Evolutionary conservation across 2,797 vertebrate genomes (phyloP), one percentile per base, ranked within the genome.

Genomic region (Cuculus canorus): DNA sequence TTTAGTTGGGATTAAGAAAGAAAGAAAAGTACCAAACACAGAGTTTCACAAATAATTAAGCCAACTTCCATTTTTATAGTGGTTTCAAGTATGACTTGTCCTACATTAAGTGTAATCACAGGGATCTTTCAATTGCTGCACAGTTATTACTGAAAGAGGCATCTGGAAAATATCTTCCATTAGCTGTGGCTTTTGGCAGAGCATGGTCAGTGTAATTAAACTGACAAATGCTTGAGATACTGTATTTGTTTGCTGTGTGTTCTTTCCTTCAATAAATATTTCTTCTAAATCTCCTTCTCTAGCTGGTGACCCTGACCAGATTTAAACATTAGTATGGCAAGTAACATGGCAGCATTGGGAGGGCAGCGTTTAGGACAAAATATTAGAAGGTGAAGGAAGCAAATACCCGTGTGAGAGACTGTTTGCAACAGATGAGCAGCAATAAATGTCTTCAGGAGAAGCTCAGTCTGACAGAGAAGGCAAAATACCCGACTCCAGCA

Each of bases 141-240:
- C 16, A 48, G 25, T 88, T 94, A 84, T 85, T 95, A 17, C 72
- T 53, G 82, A 35, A 72, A 63, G 80, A 86, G 73, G 37, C 80
- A 61, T 93, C 95, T 97, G 96, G 94, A 79, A 92, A 90, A 84
- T 41, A 30, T 94, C 81, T 85, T 80, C 60, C 6, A 13, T 80
- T 77, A 77, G 75, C 77, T 33, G 4, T 73, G 85, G 19, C 4
- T 50, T 90, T 92, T 94, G 91, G 92, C 89, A 91, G 92, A 59
- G 82, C 12, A 2, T 79, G 80, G 82, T 86, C 94, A 71, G 43
- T 82, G 80, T 91, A 79, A 86, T 91, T 83, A 84, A 86, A 82
- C 73, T 92, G 95, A 82, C 64, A 86, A 82, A 64, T 37, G 71
- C 72, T 84, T 86, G 80, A 92, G 73, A 73, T 73, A 48, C 56